Evolutionary conservation across 1,140 invertebrate genomes (phyloP).

Genomic region (Drosophila quadrilineata): DNA sequence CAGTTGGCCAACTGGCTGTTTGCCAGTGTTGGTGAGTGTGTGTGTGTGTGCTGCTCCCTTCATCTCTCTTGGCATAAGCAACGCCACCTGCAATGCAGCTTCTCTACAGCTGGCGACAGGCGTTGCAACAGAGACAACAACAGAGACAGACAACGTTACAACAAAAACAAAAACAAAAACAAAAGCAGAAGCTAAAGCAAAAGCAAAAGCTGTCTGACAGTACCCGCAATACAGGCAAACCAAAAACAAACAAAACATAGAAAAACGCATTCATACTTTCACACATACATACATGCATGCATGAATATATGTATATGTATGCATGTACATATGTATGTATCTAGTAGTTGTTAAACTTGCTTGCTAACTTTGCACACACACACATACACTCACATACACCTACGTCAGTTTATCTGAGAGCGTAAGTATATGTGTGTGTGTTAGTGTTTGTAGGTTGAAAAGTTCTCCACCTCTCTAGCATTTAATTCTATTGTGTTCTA

Average conservation of each 20-base stretch:
- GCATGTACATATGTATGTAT: neutral
- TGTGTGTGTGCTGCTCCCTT: too few relatives aligned
- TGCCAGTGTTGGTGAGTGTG: too few relatives aligned
- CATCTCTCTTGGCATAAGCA: too few relatives aligned
- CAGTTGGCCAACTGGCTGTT: slow-evolving; percentile 32
- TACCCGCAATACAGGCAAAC: slow-evolving; percentile 10
- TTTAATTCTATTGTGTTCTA: slow-evolving; percentile 49
- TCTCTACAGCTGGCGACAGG: slow-evolving; percentile 25
- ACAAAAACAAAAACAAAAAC: neutral
- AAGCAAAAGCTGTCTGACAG: slow-evolving; percentile 14
- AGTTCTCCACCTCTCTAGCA: slow-evolving; percentile 23
- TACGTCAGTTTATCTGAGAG: neutral
- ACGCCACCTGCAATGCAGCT: slow-evolving; percentile 28
- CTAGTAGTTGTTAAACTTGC: slow-evolving; percentile 35
- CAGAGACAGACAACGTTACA: too few relatives aligned
- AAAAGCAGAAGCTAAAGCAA: slow-evolving; percentile 3
- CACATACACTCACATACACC: neutral
- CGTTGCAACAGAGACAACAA: slow-evolving; percentile 22
- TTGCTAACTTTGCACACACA: slow-evolving; percentile 20
- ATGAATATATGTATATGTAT: neutral
- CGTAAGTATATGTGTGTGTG: neutral
- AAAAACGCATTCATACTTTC: slow-evolving; percentile 36
- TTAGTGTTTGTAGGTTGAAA: slow-evolving; percentile 6
- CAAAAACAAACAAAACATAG: slow-evolving; percentile 26
- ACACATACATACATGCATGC: slow-evolving; percentile 3